These are phyloP conservation scores for Boleophthalmus pectinirostris DNA, from an alignment of 2,113 vertebrate genomes.

Conservation along the genomic window DNA sequence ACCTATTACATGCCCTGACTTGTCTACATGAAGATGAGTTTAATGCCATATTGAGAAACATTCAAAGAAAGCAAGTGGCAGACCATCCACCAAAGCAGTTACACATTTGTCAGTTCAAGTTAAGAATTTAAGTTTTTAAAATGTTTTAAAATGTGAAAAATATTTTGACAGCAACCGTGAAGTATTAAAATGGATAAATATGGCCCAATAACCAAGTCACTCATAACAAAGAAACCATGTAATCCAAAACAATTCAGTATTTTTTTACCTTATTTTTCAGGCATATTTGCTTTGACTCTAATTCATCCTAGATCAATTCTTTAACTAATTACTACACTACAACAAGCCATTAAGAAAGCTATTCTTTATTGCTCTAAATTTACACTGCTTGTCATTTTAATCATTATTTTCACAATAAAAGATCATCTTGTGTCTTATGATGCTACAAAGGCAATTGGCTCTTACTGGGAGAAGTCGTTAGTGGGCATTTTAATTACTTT, in stretches of 20 bases:
- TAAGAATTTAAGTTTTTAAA: too few species aligned
- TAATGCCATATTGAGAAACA: too few species aligned
- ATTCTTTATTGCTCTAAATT: background rate
- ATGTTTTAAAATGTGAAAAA: background rate
- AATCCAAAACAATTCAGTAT: too few species aligned
- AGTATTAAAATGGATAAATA: background rate
- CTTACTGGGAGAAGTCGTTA: conserved; percentile 2
- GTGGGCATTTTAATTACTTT: conserved; percentile 22
- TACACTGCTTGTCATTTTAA: background rate
- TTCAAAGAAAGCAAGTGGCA: too few species aligned
- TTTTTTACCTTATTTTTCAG: background rate
- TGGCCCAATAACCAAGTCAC: background rate
- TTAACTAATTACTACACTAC: background rate
- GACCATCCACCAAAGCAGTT: too few species aligned
- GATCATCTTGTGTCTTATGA: background rate
- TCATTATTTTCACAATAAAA: background rate
- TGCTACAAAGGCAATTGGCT: background rate
- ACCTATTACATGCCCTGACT: too few species aligned
- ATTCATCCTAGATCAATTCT: background rate
- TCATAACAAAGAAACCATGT: too few species aligned
- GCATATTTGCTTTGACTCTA: background rate
- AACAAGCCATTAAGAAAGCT: background rate
- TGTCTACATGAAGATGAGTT: too few species aligned
- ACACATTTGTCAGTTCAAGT: too few species aligned
- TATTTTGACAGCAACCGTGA: background rate